Percentiles rank a stretch among this genome's conserved stretches.
Conservation (phyloP, 2,797 vertebrate species). For the Tarsius wallacei region DNA sequence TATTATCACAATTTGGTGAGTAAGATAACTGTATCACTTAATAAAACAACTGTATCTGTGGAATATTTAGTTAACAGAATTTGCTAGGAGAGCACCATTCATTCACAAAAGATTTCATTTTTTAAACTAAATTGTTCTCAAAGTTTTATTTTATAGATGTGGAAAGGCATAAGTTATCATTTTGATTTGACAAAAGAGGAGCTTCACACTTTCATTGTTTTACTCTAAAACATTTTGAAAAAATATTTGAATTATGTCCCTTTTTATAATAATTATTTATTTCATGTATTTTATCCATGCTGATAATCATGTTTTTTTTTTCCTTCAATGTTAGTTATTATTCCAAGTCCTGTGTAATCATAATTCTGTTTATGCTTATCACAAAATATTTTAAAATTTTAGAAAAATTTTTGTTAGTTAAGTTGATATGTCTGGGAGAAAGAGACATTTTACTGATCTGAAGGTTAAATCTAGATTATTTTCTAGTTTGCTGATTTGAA, state of each 20-base stretch:
- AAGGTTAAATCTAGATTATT: neutral
- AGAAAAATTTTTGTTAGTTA: neutral
- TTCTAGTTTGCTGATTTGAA: slow-evolving; percentile 19
- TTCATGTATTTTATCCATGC: neutral
- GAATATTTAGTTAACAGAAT: slow-evolving; percentile 37
- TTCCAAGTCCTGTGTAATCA: neutral
- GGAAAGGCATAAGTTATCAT: neutral
- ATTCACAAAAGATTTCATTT: neutral
- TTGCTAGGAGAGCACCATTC: neutral
- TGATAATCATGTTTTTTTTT: neutral
- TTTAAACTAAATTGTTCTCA: neutral
- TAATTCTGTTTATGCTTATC: slow-evolving; percentile 22
- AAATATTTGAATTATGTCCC: slow-evolving; percentile 1
- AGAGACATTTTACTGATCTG: neutral
- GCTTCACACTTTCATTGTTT: neutral
- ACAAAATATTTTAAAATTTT: neutral
- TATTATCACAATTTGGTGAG: neutral
- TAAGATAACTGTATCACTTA: slow-evolving; percentile 35
- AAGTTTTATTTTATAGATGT: neutral
- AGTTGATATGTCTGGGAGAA: neutral
- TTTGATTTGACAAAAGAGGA: neutral
- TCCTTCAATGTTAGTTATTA: neutral
- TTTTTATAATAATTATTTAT: neutral
- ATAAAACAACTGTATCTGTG: neutral
- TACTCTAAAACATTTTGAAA: slow-evolving; percentile 44